Evolutionary conservation across 2,113 vertebrate genomes (phyloP).

Genomic region (Etheostoma cragini): DNA sequence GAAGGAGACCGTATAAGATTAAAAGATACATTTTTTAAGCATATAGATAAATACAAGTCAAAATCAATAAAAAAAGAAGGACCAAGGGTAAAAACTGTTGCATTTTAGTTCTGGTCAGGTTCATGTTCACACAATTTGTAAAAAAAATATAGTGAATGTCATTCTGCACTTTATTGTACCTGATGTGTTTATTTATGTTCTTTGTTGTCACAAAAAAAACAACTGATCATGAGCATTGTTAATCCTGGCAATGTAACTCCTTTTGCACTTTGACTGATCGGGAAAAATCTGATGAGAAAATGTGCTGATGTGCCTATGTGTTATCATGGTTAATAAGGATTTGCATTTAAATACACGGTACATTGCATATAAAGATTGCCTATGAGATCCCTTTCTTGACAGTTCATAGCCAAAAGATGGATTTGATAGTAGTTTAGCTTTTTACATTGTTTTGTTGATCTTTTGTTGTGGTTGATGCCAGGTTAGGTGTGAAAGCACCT

Average conservation of each 20-base stretch:
- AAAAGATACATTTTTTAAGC: background rate
- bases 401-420: background rate
- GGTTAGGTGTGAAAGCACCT: background rate
- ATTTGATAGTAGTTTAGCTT: background rate
- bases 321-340: too few species aligned
- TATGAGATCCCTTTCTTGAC: too few species aligned
- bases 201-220: background rate
- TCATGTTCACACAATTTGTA: too few species aligned
- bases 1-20: constrained; percentile 21
- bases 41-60: background rate
- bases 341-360: too few species aligned
- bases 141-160: too few species aligned
- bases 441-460: background rate
- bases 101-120: too few species aligned
- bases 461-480: too few species aligned
- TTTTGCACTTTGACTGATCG: background rate
- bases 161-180: background rate
- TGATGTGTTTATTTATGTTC: background rate
- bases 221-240: background rate
- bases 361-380: too few species aligned
- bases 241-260: too few species aligned
- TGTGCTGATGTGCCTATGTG: too few species aligned
- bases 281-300: background rate
- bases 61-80: background rate
- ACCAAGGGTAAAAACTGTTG: background rate